These are phyloP conservation scores for Erpetoichthys calabaricus DNA, from an alignment of 2,797 vertebrate genomes.

Conservation along the genomic window DNA sequence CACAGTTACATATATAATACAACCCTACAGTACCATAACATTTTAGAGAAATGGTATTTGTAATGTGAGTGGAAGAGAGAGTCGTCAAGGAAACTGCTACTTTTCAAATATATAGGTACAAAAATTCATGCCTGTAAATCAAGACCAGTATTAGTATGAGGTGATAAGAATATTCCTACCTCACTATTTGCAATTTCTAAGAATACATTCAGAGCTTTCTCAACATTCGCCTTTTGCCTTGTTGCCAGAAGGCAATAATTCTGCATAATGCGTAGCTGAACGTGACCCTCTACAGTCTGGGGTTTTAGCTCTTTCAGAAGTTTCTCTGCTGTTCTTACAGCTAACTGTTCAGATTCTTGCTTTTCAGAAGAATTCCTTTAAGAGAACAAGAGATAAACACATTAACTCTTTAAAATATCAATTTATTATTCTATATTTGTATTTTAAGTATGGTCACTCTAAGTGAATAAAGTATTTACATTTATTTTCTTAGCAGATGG, in stretches of 20 bases:
- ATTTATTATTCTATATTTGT: no score
- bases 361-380: slow-evolving; percentile 82
- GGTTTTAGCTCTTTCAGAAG: slow-evolving; percentile 89
- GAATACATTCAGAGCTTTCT: slow-evolving; percentile 77
- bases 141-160: no score
- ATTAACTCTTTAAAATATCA: not conserved
- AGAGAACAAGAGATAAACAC: slow-evolving; percentile 4
- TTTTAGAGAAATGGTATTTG: no score
- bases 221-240: slow-evolving; percentile 79
- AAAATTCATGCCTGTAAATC: no score
- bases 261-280: slow-evolving; percentile 80
- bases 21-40: no score
- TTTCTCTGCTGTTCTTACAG: slow-evolving; percentile 88
- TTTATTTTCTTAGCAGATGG: no score
- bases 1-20: no score
- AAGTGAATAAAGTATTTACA: no score
- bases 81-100: no score
- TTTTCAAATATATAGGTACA: no score
- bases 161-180: slow-evolving; percentile 38
- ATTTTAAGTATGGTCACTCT: no score
- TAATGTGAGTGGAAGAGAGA: no score
- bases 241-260: slow-evolving; percentile 86
- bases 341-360: slow-evolving; percentile 85
- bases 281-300: slow-evolving; percentile 71
- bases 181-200: slow-evolving; percentile 80